Evolutionary conservation across 1,140 invertebrate species (phyloP), one percentile per base, ranked within the genome.

Genomic region (Ptiloglossa arizonensis): DNA sequence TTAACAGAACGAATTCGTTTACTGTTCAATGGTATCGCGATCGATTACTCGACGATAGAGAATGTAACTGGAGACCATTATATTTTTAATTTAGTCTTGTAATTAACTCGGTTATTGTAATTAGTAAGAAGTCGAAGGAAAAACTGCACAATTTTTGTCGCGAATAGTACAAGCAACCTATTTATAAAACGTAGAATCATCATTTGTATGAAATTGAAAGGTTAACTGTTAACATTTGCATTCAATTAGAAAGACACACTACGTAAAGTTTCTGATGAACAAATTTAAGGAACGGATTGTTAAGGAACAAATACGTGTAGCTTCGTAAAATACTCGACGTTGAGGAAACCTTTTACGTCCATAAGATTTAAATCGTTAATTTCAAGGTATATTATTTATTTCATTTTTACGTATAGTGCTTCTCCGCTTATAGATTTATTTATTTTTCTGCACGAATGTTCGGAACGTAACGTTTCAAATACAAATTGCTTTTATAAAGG

Each of bases 301-400:
- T n/a, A n/a, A n/a, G n/a, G n/a, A n/a, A n/a, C n/a, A n/a, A n/a
- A n/a, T n/a, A n/a, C n/a, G n/a, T n/a, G n/a, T n/a, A n/a, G n/a
- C n/a, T n/a, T n/a, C n/a, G n/a, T n/a, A n/a, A n/a, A n/a, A n/a
- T n/a, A n/a, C n/a, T n/a, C n/a, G n/a, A n/a, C n/a, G n/a, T n/a
- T n/a, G n/a, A n/a, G n/a, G 0, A 22, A 24, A 24, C 13, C 11
- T 54, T 54, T 24, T 24, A 54, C 22, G 22, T 27, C 24, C 22
- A 13, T 54, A 38, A 22, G 11, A 38, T 38, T 68, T n/a, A 19
- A 32, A 27, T 1, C 2, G 52, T 22, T 1, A 35, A 52, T 19
- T 54, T 68, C 6, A 8, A n/a, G 56, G 5, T 13, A 1, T 8
- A 41, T 13, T 57, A 69, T 69, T 69, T 69, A 69, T 56, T 69